These are phyloP conservation scores for Lepus timidus DNA, from an alignment of 2,113 vertebrate genomes.

Conservation along the genomic window DNA sequence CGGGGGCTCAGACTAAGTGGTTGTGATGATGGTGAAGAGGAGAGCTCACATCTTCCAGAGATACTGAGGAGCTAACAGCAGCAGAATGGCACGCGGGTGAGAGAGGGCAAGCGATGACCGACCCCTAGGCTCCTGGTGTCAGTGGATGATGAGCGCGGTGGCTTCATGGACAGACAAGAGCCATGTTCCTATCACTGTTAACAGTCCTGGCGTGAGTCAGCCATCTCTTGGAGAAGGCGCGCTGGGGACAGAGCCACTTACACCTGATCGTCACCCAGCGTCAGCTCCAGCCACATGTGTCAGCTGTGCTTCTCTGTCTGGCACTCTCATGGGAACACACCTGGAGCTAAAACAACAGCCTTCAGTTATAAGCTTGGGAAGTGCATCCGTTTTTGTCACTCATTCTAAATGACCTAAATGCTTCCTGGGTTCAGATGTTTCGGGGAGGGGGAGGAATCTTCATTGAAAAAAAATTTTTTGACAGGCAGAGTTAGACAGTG, in stretches of 20 bases:
- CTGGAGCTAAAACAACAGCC: neutral
- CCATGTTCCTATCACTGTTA: neutral
- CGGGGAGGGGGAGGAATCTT: neutral
- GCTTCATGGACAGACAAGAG: neutral
- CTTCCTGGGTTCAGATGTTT: neutral
- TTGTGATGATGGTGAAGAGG: rapidly evolving
- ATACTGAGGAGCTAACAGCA: no score
- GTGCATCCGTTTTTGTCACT: no score
- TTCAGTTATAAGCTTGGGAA: neutral
- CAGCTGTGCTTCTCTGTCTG: rapidly evolving
- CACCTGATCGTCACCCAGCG: no score
- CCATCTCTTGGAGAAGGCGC: no score
- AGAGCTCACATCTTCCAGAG: neutral
- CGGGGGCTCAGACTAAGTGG: neutral
- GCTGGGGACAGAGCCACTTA: neutral
- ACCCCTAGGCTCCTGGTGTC: neutral
- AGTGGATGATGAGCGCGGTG: rapidly evolving
- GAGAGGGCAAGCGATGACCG: rapidly evolving
- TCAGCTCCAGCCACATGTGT: rapidly evolving
- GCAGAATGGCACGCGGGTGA: neutral
- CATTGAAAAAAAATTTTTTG: no score
- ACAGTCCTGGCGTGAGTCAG: no score
- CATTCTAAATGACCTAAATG: neutral
- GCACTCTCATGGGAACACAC: neutral
- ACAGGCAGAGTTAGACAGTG: no score